Base-by-base conservation (phyloP, 1,140 invertebrate species). In the Pseudomyrmex gracilis region DNA sequence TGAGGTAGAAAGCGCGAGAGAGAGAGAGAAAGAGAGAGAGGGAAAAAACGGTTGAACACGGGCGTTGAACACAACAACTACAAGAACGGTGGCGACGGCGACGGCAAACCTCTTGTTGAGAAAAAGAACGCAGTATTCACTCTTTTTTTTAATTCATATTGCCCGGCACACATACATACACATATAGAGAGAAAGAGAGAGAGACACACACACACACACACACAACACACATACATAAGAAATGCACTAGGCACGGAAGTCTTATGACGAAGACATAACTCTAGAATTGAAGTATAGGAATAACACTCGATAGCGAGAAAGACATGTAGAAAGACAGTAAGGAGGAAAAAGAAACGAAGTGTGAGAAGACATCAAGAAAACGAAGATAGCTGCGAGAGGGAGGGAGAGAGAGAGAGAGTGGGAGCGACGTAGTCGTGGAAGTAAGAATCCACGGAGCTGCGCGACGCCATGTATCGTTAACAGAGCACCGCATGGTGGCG, bases 21-120 rank as follows among this genome's bases (percentile, higher is more conserved):
- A 82, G 74, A 87, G 58, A 66, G 76, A 24, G 58, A 58, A 10
- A 60, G n/a, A 82, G 61, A 78, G 47, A 85, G 61, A 51, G 51
- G 60, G 45, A 73, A 74, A 57, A 20, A 67, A 34, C 74, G 64
- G 68, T 68, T 58, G 47, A 55, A 66, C 24, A 71, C 66, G 53
- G 66, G 64, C 64, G 53, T 57, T 80, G 66, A 80, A 68, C 76
- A 64, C 63, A 20, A 66, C 5, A 15, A 68, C 49, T 13, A 12
- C 60, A 13, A 22, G 43, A 49, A 66, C 53, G 71, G 22, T 43
- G 53, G 17, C 13, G 71, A 73, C 9, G 60, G 4, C n/a, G 55
- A 53, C 24, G 43, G 24, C 70, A 47, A 24, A 34, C 7, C 34
- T 24, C n/a, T 12, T 53, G 68, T 45, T 43, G 47, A 60, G n/a